These are phyloP conservation scores for Hippocampus comes DNA, from an alignment of 2,113 vertebrate genomes.

Conservation along the genomic window DNA sequence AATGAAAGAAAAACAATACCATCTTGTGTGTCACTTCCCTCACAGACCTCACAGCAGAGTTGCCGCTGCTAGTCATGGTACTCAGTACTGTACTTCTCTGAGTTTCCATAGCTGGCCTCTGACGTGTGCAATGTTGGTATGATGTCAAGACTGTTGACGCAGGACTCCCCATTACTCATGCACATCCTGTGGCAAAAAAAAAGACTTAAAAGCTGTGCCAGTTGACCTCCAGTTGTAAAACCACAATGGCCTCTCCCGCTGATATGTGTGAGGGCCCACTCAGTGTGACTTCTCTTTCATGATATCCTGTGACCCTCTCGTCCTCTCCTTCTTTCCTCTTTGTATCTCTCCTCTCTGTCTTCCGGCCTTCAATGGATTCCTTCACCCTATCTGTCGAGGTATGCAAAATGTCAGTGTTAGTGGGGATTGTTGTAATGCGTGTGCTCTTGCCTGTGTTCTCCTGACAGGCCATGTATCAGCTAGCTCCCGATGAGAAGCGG, in stretches of 20 bases:
- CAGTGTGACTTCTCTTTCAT: background rate
- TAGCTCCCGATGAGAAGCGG: conserved; percentile 82
- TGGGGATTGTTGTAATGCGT: background rate
- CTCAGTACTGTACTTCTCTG: background rate
- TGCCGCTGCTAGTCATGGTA: background rate
- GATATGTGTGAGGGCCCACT: background rate
- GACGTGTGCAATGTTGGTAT: background rate
- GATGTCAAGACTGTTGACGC: background rate
- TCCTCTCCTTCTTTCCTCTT: conserved; percentile 6
- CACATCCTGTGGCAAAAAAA: background rate
- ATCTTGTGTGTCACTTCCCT: no score
- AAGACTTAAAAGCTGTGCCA: background rate
- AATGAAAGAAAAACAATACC: no score
- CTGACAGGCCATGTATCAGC: conserved; percentile 82
- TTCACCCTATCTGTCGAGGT: conserved; percentile 37
- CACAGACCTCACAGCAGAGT: no score
- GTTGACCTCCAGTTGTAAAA: background rate
- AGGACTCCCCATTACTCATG: background rate
- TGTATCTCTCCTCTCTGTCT: background rate
- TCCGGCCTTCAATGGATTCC: conserved; percentile 10
- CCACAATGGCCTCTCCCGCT: background rate
- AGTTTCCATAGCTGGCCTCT: background rate
- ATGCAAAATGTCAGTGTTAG: conserved; percentile 36
- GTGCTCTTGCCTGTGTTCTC: conserved; percentile 30
- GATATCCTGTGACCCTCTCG: background rate